A percentile compares a stretch with the other conserved stretches of the same genome.
Conservation (phyloP, 2,797 vertebrate species). For the Sparidentex hasta region DNA sequence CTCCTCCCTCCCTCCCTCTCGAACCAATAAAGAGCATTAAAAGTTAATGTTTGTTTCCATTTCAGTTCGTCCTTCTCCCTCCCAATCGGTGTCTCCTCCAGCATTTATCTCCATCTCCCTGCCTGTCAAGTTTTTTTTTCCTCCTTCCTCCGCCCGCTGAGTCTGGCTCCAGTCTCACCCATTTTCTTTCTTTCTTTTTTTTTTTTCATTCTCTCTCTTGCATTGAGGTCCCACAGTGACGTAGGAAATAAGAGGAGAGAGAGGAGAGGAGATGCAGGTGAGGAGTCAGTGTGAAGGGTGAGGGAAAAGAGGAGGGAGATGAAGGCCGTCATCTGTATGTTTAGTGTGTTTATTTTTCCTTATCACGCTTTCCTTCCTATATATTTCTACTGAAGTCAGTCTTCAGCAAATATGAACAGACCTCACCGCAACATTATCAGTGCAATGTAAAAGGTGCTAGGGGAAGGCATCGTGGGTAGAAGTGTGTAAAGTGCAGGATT, state of each 20-base stretch:
- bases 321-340: neutral
- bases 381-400: neutral
- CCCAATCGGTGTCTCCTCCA: constrained; percentile 39
- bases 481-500: neutral
- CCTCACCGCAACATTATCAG: neutral
- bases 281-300: neutral
- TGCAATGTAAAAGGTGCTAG: too few species aligned
- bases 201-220: constrained; percentile 10
- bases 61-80: constrained; percentile 58
- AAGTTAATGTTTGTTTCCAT: constrained; percentile 84
- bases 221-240: constrained; percentile 47
- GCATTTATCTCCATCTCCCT: constrained; percentile 62
- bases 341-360: constrained; percentile 8
- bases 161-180: constrained; percentile 56
- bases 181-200: neutral
- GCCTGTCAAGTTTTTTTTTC: constrained; percentile 51
- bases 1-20: constrained; percentile 23
- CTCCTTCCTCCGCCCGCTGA: constrained; percentile 37
- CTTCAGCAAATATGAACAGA: constrained; percentile 6
- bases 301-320: neutral
- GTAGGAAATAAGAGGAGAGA: constrained; percentile 14
- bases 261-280: neutral
- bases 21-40: constrained; percentile 76
- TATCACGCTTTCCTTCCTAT: neutral
- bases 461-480: neutral